Conservation (phyloP, 2,888 invertebrate genomes). For the Parnassius smintheus region DNA sequence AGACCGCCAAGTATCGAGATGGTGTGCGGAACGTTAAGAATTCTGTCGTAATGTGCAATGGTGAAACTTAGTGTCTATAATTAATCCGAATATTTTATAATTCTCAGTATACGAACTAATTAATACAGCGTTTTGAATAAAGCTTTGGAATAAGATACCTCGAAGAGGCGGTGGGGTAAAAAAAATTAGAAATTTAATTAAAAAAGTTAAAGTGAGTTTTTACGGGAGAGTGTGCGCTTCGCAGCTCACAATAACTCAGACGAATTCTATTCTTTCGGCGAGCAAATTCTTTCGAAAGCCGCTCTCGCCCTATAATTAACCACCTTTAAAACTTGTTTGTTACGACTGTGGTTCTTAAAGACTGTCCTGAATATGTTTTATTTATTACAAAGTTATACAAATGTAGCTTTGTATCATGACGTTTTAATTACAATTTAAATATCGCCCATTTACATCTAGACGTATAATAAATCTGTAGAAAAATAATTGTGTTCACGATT, state of each 20-base stretch:
- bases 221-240: slow-evolving; percentile 67
- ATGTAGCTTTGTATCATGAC: too few relatives aligned
- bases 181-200: slow-evolving; percentile 79
- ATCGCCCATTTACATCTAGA: too few relatives aligned
- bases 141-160: slow-evolving; percentile 63
- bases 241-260: slow-evolving; percentile 67
- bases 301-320: slow-evolving; percentile 48
- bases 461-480: too few relatives aligned
- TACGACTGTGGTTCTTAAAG: slow-evolving; percentile 22
- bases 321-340: slow-evolving; percentile 38
- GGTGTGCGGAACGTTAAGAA: too few relatives aligned
- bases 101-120: slow-evolving; percentile 64
- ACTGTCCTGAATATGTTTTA: neutral
- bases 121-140: slow-evolving; percentile 76
- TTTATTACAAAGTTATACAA: too few relatives aligned
- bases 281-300: slow-evolving; percentile 48
- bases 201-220: slow-evolving; percentile 80
- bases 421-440: too few relatives aligned
- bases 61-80: too few relatives aligned
- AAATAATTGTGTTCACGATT: too few relatives aligned
- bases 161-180: slow-evolving; percentile 43
- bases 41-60: too few relatives aligned
- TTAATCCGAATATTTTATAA: slow-evolving; percentile 37
- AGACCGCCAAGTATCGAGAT: too few relatives aligned
- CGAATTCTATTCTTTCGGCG: slow-evolving; percentile 62